These are phyloP conservation scores for Dryobotodes eremita DNA, from an alignment of 2,888 invertebrate species.

Conservation along the genomic window DNA sequence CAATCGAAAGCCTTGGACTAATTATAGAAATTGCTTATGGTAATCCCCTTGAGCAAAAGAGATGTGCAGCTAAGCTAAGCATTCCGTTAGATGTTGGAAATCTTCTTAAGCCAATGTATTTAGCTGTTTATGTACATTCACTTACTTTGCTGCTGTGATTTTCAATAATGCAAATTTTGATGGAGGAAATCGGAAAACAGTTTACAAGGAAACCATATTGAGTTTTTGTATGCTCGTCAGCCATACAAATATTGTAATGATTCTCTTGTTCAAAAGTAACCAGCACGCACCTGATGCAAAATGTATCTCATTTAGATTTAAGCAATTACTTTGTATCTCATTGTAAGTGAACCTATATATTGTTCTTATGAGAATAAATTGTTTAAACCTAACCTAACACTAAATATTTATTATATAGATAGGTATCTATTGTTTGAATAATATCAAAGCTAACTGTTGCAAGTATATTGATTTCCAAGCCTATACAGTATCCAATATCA, in stretches of 20 bases:
- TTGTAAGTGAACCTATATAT: too few relatives aligned
- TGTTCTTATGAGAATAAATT: too few relatives aligned
- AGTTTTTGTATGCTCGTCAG: neutral
- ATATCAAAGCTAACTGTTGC: slow-evolving; percentile 20
- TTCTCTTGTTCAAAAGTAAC: too few relatives aligned
- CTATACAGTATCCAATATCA: slow-evolving; percentile 42
- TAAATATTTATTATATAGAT: slow-evolving; percentile 5
- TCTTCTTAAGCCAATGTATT: neutral
- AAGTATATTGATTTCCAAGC: slow-evolving; percentile 46
- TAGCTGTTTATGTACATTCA: neutral
- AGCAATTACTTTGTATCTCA: too few relatives aligned
- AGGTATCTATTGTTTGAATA: neutral
- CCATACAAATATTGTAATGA: neutral
- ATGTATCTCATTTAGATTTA: too few relatives aligned
- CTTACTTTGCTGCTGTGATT: neutral
- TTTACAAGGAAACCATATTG: neutral
- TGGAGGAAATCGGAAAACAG: neutral
- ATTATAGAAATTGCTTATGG: slow-evolving; percentile 12
- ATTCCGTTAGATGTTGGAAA: slow-evolving; percentile 7
- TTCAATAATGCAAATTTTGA: neutral
- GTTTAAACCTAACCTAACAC: too few relatives aligned
- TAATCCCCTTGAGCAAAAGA: slow-evolving; percentile 16
- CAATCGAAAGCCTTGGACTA: slow-evolving; percentile 26
- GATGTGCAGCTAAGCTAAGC: slow-evolving; percentile 6
- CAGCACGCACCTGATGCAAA: too few relatives aligned